Evolutionary conservation across 2,888 invertebrate genomes (phyloP).

Genomic region (Andrena fulva): DNA sequence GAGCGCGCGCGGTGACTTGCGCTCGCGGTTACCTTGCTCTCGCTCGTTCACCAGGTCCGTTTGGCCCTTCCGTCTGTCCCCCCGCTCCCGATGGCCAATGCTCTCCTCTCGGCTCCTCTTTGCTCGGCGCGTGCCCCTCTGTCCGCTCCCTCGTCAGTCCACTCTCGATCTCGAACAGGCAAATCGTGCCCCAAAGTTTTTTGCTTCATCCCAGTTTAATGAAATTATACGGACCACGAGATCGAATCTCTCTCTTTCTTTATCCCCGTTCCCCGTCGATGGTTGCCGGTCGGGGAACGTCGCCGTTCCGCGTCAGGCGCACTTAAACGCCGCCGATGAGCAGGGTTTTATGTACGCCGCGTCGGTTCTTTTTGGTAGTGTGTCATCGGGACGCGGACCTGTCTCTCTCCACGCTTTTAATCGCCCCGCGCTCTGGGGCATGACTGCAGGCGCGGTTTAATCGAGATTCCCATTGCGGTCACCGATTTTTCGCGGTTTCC

Average conservation of each 20-base stretch:
- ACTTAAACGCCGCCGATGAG: slow-evolving; percentile 28
- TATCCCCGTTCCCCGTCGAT: slow-evolving; percentile 7
- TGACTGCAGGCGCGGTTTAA: slow-evolving; percentile 31
- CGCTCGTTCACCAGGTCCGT: slow-evolving; percentile 34
- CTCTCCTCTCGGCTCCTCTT: slow-evolving; percentile 13
- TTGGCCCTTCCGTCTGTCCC: slow-evolving; percentile 27
- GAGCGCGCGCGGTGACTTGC: slow-evolving; percentile 62
- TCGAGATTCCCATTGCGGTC: slow-evolving; percentile 47
- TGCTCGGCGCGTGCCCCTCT: slow-evolving; percentile 13
- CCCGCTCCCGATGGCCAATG: slow-evolving; percentile 9
- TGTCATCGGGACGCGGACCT: slow-evolving; percentile 44
- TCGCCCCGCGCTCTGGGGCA: slow-evolving; percentile 24
- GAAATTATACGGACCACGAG: slow-evolving; percentile 64
- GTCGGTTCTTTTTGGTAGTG: slow-evolving; percentile 45
- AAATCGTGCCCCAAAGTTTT: slow-evolving; percentile 67
- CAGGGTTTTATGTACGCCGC: slow-evolving; percentile 25
- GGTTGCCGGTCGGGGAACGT: slow-evolving; percentile 43
- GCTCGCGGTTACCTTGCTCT: slow-evolving; percentile 50
- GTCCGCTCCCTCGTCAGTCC: slow-evolving; percentile 60
- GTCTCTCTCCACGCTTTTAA: slow-evolving; percentile 36
- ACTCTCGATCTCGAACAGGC: slow-evolving; percentile 78
- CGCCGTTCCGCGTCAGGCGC: slow-evolving; percentile 29
- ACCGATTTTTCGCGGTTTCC: slow-evolving; percentile 47
- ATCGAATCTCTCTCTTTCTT: slow-evolving; percentile 33
- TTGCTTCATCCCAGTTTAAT: slow-evolving; percentile 63